Conservation (phyloP, 2,888 invertebrate genomes). For the Helicoverpa assulta region DNA sequence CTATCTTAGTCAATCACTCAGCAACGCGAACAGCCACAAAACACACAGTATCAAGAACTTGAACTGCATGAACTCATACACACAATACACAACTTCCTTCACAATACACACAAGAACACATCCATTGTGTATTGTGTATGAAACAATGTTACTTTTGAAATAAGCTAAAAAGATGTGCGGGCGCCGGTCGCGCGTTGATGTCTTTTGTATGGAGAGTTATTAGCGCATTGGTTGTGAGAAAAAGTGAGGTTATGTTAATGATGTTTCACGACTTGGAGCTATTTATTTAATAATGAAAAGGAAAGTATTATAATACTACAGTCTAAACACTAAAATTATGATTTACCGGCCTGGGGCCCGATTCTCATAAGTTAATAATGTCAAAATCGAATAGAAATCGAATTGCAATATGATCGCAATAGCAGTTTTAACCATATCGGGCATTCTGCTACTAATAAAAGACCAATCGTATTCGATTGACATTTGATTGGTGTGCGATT, state of each 20-base stretch:
- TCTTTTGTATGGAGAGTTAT: conserved; percentile 66
- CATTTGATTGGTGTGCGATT: too few relatives aligned
- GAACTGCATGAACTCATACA: conserved; percentile 47
- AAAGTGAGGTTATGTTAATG: conserved; percentile 16
- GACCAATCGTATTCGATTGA: too few relatives aligned
- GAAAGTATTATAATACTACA: too few relatives aligned
- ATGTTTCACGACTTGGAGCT: not conserved
- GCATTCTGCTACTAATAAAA: too few relatives aligned
- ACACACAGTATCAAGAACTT: conserved; percentile 40
- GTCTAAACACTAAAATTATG: too few relatives aligned
- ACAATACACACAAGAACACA: conserved; percentile 63
- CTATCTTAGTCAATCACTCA: conserved; percentile 23
- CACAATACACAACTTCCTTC: conserved; percentile 65
- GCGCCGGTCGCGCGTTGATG: conserved; percentile 66
- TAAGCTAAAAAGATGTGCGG: conserved; percentile 61
- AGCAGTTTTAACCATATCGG: too few relatives aligned
- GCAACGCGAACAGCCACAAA: conserved; percentile 12
- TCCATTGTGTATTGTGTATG: conserved; percentile 73
- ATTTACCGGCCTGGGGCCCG: too few relatives aligned
- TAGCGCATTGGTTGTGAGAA: conserved; percentile 23
- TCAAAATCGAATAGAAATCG: too few relatives aligned
- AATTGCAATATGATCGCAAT: too few relatives aligned
- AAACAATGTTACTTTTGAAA: conserved; percentile 60
- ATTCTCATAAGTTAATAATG: too few relatives aligned
- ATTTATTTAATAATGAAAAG: too few relatives aligned